Evolutionary conservation across 2,888 invertebrate genomes (phyloP).

Genomic region (Phortica magna): DNA sequence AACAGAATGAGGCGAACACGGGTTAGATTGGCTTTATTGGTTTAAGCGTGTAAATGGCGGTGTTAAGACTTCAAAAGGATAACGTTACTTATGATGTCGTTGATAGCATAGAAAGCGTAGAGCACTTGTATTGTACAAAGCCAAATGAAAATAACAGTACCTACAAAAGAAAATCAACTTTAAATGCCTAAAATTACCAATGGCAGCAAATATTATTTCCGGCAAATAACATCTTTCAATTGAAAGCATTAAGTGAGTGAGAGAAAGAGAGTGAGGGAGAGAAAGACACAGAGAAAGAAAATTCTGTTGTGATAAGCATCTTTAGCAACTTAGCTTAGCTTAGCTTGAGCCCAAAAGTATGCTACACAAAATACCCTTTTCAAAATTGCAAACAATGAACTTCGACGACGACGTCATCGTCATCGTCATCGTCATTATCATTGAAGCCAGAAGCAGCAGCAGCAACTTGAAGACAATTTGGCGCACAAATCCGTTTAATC

Average conservation of each 20-base stretch:
- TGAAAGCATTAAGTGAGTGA: neutral
- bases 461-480: constrained; percentile 69
- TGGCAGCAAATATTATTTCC: constrained; percentile 18
- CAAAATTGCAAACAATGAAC: constrained; percentile 64
- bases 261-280: neutral
- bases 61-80: neutral
- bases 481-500: constrained; percentile 73
- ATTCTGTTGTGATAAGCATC: constrained; percentile 31
- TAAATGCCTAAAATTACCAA: constrained; percentile 8
- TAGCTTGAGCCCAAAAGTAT: neutral
- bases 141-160: neutral
- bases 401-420: constrained; percentile 29
- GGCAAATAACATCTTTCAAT: neutral
- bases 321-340: constrained; percentile 7
- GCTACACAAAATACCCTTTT: constrained; percentile 19
- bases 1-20: neutral
- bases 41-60: neutral
- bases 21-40: constrained; percentile 1
- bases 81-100: neutral
- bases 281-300: neutral
- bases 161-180: neutral
- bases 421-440: neutral
- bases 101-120: neutral
- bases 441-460: neutral
- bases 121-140: neutral